phyloP scores from a whole-genome alignment of 2,797 vertebrate genomes.

The Sebastolobus altivelis region DNA sequence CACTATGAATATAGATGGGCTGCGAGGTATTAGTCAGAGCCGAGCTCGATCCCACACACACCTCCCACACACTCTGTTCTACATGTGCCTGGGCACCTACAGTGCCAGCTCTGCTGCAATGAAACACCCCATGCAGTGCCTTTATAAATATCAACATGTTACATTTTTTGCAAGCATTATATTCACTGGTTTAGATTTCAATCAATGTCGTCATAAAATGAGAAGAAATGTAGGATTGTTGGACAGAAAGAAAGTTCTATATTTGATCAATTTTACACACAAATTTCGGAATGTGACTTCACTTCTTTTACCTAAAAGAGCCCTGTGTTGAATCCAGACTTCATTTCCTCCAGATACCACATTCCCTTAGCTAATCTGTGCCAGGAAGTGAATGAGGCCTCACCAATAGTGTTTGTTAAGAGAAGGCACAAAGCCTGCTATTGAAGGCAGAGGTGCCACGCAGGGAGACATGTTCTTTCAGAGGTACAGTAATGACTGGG shows the following conservation, averaged over 20 bases:
- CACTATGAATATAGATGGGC: constrained; percentile 79
- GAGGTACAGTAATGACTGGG: constrained; percentile 61
- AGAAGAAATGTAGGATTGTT: neutral
- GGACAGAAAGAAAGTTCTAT: neutral
- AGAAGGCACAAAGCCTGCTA: constrained; percentile 75
- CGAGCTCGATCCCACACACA: constrained; percentile 72
- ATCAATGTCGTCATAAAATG: neutral
- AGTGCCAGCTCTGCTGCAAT: constrained; percentile 52
- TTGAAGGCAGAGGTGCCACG: constrained; percentile 67
- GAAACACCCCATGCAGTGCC: constrained; percentile 37
- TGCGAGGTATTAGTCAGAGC: constrained; percentile 78
- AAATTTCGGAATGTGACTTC: neutral
- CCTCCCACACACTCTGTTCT: constrained; percentile 77
- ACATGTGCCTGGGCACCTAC: constrained; percentile 69
- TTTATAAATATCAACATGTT: constrained; percentile 52
- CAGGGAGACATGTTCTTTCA: constrained; percentile 58
- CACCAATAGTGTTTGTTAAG: constrained; percentile 72
- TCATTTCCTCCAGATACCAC: constrained; percentile 69
- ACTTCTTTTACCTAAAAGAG: neutral
- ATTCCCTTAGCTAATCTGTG: constrained; percentile 60
- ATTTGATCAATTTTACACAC: neutral
- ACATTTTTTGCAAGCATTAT: constrained; percentile 22
- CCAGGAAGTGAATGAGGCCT: constrained; percentile 71
- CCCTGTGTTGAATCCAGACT: constrained; percentile 28
- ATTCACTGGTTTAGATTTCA: constrained; percentile 15